These are phyloP conservation scores for Eleginops maclovinus DNA, from an alignment of 2,113 vertebrate species.

Conservation along the genomic window DNA sequence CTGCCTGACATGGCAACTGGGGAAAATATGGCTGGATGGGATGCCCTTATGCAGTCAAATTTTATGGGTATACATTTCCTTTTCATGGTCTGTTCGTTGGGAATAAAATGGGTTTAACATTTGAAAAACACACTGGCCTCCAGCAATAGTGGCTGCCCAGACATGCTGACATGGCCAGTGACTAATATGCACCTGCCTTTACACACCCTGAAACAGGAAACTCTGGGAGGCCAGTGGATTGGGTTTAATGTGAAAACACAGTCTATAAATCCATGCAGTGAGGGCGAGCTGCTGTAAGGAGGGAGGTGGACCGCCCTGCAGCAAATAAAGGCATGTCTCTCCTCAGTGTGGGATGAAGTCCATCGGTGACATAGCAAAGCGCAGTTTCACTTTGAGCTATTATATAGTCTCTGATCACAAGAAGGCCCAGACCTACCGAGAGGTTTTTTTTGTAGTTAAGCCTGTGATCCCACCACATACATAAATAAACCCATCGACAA, in stretches of 20 bases:
- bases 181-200: conserved; percentile 58
- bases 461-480: conserved; percentile 51
- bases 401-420: background rate
- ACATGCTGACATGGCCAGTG: conserved; percentile 41
- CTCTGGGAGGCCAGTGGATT: conserved; percentile 12
- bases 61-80: conserved; percentile 1
- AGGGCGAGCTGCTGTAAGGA: conserved; percentile 22
- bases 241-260: conserved; percentile 24
- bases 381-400: conserved; percentile 52
- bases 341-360: conserved; percentile 18
- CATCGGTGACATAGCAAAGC: conserved; percentile 48
- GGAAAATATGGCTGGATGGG: background rate
- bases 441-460: background rate
- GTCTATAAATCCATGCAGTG: conserved; percentile 41
- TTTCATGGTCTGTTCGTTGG: background rate
- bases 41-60: background rate
- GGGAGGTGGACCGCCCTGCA: conserved; percentile 69
- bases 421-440: conserved; percentile 12
- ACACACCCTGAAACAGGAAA: conserved; percentile 55
- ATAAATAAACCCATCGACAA: conserved; percentile 68
- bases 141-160: conserved; percentile 15
- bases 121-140: conserved; percentile 22
- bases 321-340: conserved; percentile 59
- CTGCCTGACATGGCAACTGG: conserved; percentile 65
- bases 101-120: conserved; percentile 50